These are phyloP conservation scores for Scophthalmus maximus DNA, from an alignment of 2,113 vertebrate species.

Conservation along the genomic window DNA sequence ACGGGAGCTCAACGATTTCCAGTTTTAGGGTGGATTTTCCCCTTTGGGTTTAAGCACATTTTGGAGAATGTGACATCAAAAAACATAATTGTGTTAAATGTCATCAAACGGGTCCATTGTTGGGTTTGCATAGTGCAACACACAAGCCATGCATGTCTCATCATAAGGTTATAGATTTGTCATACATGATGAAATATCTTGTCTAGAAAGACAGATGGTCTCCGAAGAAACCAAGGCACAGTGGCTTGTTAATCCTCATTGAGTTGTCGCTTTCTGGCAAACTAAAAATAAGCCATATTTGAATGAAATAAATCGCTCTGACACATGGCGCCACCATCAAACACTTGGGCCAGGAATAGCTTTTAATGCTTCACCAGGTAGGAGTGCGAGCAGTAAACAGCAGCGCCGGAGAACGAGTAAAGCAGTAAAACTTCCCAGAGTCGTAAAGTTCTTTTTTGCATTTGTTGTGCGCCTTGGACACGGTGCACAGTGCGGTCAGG, in stretches of 20 bases:
- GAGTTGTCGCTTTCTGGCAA: background rate
- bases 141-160: background rate
- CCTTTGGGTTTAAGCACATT: too few species aligned
- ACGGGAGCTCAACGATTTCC: background rate
- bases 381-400: constrained; percentile 27
- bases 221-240: background rate
- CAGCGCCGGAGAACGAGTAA: background rate
- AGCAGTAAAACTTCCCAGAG: constrained; percentile 19
- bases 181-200: background rate
- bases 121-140: background rate
- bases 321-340: constrained; percentile 26
- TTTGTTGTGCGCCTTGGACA: constrained; percentile 5
- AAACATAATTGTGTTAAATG: too few species aligned
- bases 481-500: constrained; percentile 15
- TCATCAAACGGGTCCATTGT: too few species aligned
- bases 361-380: background rate
- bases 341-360: constrained; percentile 16
- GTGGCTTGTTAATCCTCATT: background rate
- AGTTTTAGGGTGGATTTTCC: constrained; percentile 2
- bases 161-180: background rate
- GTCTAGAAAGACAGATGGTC: constrained; percentile 7
- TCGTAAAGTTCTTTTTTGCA: constrained; percentile 30
- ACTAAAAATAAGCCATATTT: constrained; percentile 12
- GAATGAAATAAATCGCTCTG: constrained; percentile 14
- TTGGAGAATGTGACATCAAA: too few species aligned